phyloP scores from a whole-genome alignment of 2,113 vertebrate genomes.

The Pteruthius melanotis region DNA sequence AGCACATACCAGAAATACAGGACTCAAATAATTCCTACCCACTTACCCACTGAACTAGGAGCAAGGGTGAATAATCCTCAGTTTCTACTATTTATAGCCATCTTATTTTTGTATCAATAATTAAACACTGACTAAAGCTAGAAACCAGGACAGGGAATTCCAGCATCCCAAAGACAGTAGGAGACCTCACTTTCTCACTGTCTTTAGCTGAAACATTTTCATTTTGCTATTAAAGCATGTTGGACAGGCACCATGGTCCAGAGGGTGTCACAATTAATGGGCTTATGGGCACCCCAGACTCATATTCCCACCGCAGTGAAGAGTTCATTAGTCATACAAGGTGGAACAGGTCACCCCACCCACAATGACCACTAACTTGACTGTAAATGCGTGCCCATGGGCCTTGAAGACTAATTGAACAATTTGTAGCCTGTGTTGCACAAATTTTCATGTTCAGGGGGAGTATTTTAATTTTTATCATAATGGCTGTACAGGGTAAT shows the following conservation, averaged over 20 bases:
- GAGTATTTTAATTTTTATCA: neutral
- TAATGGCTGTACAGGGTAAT: neutral
- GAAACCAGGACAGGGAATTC: neutral
- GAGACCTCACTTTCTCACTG: neutral
- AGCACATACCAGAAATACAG: neutral
- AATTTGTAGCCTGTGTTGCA: neutral
- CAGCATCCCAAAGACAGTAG: neutral
- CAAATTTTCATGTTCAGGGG: neutral
- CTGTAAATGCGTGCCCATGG: accelerated
- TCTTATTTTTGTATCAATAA: neutral
- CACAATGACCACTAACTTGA: neutral
- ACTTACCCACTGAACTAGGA: neutral
- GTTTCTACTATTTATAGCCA: neutral
- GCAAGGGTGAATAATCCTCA: neutral
- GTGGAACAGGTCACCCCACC: neutral
- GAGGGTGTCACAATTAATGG: neutral
- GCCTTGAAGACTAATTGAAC: neutral
- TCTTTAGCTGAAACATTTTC: neutral
- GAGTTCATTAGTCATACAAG: neutral
- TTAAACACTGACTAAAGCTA: neutral
- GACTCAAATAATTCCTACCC: neutral
- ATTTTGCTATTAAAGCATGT: neutral
- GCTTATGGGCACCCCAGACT: neutral
- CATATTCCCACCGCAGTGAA: neutral
- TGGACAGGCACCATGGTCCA: neutral